phyloP scores from a whole-genome alignment of 2,797 vertebrate genomes.

The Sciaenops ocellatus region DNA sequence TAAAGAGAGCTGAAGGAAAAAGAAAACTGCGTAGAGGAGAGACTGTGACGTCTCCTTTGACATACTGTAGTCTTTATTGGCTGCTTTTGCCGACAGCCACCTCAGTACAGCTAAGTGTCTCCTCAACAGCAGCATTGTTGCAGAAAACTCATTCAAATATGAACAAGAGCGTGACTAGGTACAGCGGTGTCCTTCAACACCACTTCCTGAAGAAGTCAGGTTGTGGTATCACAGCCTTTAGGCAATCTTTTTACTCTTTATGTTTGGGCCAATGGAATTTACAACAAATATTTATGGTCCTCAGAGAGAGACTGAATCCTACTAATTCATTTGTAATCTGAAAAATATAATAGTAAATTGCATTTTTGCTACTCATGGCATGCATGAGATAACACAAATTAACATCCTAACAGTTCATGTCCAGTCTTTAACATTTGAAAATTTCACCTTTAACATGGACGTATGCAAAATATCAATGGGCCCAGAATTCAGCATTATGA shows the following conservation, averaged over 20 bases:
- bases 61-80: slow-evolving; percentile 18
- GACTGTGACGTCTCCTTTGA: slow-evolving; percentile 36
- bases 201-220: neutral
- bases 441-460: too few relatives aligned
- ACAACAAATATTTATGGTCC: too few relatives aligned
- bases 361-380: too few relatives aligned
- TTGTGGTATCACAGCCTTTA: neutral
- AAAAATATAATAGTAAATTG: too few relatives aligned
- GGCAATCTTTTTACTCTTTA: neutral
- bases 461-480: too few relatives aligned
- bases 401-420: too few relatives aligned
- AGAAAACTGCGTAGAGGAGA: slow-evolving; percentile 17
- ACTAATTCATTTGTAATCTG: too few relatives aligned
- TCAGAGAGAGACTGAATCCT: too few relatives aligned
- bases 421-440: too few relatives aligned
- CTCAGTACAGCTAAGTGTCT: neutral
- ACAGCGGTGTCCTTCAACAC: neutral
- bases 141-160: neutral
- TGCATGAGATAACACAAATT: too few relatives aligned
- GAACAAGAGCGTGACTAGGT: neutral
- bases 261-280: too few relatives aligned
- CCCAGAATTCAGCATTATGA: neutral
- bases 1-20: slow-evolving; percentile 40
- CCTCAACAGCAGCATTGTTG: neutral
- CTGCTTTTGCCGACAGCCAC: slow-evolving; percentile 41